phyloP scores from a whole-genome alignment of 2,113 vertebrate species.

The Salvelinus namaycush region DNA sequence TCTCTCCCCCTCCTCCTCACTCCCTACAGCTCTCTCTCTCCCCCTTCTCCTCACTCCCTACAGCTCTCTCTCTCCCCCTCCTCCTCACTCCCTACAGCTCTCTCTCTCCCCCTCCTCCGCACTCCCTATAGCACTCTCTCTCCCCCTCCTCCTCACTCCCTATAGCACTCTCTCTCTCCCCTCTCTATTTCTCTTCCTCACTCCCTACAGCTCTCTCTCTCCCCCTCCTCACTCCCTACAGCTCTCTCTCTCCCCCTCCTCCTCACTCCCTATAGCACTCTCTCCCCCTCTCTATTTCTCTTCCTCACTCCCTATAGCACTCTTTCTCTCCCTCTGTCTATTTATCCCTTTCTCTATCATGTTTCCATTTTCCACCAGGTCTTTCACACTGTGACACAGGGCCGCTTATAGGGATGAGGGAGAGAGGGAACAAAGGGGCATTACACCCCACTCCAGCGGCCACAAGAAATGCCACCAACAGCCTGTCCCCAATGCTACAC shows the following conservation, averaged over 20 bases:
- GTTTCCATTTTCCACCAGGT: not conserved
- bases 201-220: not conserved
- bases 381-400: constrained; percentile 52
- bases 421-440: constrained; percentile 26
- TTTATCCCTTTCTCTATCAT: not conserved
- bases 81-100: not conserved
- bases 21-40: no score
- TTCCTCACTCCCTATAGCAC: not conserved
- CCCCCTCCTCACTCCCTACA: no score
- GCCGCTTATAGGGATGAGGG: constrained; percentile 46
- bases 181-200: no score
- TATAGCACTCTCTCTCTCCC: no score
- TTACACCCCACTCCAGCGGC: constrained; percentile 25
- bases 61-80: no score
- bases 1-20: not conserved
- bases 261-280: no score
- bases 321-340: not conserved
- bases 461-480: constrained; percentile 5
- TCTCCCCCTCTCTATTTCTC: no score
- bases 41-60: not conserved
- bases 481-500: not conserved
- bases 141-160: no score
- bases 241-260: not conserved
- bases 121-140: no score
- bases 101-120: not conserved